Percentiles rank a stretch among this genome's conserved stretches.
These are phyloP conservation scores for Parapsyche elsis DNA, from an alignment of 1,140 invertebrate genomes.

Conservation along the genomic window DNA sequence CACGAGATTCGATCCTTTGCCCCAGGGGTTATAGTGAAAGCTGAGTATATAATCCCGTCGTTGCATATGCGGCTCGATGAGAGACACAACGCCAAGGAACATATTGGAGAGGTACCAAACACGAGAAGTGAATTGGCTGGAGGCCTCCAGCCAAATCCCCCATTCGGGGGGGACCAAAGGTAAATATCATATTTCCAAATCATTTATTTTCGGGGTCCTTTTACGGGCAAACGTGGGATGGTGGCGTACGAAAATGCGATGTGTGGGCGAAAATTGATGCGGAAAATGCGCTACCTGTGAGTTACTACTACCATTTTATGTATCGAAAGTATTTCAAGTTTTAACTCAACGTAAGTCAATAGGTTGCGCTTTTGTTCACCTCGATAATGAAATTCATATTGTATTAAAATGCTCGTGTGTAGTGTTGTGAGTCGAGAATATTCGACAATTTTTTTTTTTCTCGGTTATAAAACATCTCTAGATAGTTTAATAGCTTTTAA, in stretches of 20 bases:
- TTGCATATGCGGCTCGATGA: no score
- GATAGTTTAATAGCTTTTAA: no score
- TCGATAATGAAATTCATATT: no score
- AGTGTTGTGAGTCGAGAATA: no score
- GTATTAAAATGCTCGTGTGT: no score
- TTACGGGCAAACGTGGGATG: neutral
- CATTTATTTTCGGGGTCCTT: slow-evolving; percentile 44
- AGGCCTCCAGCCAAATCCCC: slow-evolving; percentile 24
- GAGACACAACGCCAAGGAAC: neutral
- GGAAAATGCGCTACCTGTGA: neutral
- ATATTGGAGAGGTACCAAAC: slow-evolving; percentile 26
- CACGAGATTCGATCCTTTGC: neutral
- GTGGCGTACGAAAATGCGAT: neutral
- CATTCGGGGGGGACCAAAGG: slow-evolving; percentile 22
- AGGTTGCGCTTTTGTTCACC: neutral
- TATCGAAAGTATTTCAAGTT: no score
- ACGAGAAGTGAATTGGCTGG: slow-evolving; percentile 24
- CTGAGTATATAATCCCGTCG: no score
- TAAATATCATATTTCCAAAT: slow-evolving; percentile 50
- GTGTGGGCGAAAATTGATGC: slow-evolving; percentile 11
- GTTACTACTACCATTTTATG: neutral
- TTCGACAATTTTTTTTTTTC: no score
- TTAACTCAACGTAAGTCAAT: neutral
- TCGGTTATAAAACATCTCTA: no score
- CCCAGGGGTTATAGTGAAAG: neutral